A percentile compares a stretch with the other conserved stretches of the same genome.
These are phyloP conservation scores for Syrrhaptes paradoxus DNA, from an alignment of 2,113 vertebrate genomes.

Conservation along the genomic window DNA sequence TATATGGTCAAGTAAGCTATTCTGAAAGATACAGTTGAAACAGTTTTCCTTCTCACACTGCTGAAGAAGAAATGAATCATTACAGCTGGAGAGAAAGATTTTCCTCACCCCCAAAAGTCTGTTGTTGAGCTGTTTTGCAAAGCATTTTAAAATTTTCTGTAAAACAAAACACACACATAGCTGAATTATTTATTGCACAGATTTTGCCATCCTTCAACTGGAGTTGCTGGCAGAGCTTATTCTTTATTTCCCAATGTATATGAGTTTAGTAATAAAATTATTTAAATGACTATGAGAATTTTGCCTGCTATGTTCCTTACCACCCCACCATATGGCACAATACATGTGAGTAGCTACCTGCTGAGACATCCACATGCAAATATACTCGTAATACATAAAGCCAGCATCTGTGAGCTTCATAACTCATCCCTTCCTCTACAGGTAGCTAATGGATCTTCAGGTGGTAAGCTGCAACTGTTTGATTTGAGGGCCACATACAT, in stretches of 20 bases:
- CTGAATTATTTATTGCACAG: constrained; percentile 6
- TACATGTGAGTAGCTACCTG: background rate
- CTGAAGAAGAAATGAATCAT: background rate
- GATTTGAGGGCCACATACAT: background rate
- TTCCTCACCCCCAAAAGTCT: background rate
- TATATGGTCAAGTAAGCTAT: background rate
- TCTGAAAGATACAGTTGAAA: background rate
- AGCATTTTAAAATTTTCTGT: background rate
- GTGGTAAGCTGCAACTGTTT: background rate
- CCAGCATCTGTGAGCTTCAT: background rate
- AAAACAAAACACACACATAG: background rate
- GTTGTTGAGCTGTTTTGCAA: background rate
- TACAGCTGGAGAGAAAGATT: background rate
- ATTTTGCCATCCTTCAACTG: background rate
- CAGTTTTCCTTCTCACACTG: background rate
- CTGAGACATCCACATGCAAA: background rate
- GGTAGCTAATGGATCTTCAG: background rate
- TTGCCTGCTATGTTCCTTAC: background rate
- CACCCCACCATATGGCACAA: background rate
- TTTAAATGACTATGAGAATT: background rate
- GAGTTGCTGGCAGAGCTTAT: background rate
- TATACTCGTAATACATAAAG: background rate
- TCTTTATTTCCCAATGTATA: background rate
- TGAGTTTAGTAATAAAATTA: background rate
- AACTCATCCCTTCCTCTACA: background rate